Evolutionary conservation across 2,113 vertebrate species (phyloP).

Genomic region (Dasypus novemcinctus): DNA sequence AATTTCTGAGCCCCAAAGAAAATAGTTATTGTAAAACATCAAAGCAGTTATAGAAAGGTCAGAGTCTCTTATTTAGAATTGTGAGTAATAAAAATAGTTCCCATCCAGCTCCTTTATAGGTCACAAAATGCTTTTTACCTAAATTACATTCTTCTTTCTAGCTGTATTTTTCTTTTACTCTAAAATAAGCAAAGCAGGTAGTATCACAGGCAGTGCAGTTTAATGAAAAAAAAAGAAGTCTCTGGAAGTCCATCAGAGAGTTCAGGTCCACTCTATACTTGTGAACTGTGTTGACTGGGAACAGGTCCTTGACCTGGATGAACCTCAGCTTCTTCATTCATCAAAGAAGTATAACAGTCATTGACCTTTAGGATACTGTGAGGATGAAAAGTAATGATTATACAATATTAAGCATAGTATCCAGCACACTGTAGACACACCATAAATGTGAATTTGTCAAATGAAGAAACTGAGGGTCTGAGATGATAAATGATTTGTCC

Average conservation of each 20-base stretch:
- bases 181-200: not conserved
- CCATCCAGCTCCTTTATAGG: not conserved
- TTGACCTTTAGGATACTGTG: not conserved
- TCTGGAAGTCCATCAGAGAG: not conserved
- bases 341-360: not conserved
- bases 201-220: no score
- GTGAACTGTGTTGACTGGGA: not conserved
- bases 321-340: not conserved
- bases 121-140: not conserved
- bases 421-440: not conserved
- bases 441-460: no score
- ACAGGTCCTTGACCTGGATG: not conserved
- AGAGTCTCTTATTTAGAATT: not conserved
- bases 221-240: not conserved
- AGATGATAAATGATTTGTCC: not conserved
- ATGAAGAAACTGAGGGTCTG: not conserved
- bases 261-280: no score
- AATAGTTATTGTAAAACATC: not conserved
- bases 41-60: not conserved
- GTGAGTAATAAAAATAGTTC: not conserved
- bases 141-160: not conserved
- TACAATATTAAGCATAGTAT: accelerated
- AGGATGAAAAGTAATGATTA: not conserved
- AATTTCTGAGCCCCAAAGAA: not conserved
- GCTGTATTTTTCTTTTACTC: not conserved